These are phyloP conservation scores for Aegithalos caudatus DNA, from an alignment of 2,113 vertebrate genomes.

Conservation along the genomic window DNA sequence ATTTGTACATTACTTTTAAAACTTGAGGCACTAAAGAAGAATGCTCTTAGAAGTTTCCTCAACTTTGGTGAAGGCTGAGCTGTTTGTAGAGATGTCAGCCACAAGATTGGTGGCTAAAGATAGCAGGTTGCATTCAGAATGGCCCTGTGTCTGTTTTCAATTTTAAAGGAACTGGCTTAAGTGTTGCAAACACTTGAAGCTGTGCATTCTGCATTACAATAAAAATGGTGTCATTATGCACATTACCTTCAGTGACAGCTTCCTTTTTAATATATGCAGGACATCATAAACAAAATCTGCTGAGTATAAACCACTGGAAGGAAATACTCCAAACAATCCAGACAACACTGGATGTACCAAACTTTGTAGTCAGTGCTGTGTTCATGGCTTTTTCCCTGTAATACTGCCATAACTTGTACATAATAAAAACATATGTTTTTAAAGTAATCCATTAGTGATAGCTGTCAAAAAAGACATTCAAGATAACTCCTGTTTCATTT, in stretches of 20 bases:
- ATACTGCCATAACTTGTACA: neutral
- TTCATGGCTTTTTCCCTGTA: neutral
- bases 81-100: conserved; percentile 70
- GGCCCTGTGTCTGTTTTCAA: conserved; percentile 68
- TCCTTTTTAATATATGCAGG: conserved; percentile 42
- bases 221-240: conserved; percentile 57
- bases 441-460: neutral
- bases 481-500: neutral
- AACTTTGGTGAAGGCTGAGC: conserved; percentile 64
- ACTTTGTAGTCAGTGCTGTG: neutral
- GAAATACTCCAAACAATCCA: neutral
- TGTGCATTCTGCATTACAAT: conserved; percentile 71
- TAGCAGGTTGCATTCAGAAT: conserved; percentile 62
- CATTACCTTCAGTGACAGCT: conserved; percentile 15
- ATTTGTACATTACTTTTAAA: conserved; percentile 62
- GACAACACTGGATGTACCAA: neutral
- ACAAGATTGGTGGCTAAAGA: conserved; percentile 63
- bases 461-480: neutral
- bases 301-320: conserved; percentile 24
- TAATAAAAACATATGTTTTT: neutral
- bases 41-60: conserved; percentile 64
- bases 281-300: conserved; percentile 53
- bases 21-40: conserved; percentile 42
- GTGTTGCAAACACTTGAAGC: conserved; percentile 70
- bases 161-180: conserved; percentile 70